These are phyloP conservation scores for Nephrotoma guestfalica DNA, from an alignment of 2,888 invertebrate genomes.

Conservation along the genomic window DNA sequence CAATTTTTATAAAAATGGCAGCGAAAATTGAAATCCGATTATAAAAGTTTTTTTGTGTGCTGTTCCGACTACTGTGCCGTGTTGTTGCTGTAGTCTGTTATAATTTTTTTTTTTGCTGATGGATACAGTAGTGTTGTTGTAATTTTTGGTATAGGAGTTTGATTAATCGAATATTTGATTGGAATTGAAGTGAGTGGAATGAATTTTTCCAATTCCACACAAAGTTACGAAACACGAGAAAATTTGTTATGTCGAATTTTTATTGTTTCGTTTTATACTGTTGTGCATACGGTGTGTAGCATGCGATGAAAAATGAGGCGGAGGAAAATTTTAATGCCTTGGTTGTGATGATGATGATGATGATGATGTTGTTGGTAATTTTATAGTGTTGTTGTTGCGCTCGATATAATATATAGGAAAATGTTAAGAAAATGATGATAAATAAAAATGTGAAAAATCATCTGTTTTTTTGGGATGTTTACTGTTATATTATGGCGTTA, in stretches of 20 bases:
- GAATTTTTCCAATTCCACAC: not conserved
- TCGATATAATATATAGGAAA: not conserved
- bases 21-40: conserved; percentile 2
- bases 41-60: not conserved
- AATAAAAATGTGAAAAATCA: not conserved
- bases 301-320: not conserved
- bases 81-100: not conserved
- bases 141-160: not conserved
- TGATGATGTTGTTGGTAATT: not conserved
- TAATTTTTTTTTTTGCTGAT: not conserved
- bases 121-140: not conserved
- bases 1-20: conserved; percentile 2
- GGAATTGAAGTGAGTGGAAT: not conserved
- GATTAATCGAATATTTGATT: not conserved
- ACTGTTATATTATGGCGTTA: not conserved
- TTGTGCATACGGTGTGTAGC: not conserved
- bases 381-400: not conserved
- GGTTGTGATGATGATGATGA: not conserved
- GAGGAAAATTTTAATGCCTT: not conserved
- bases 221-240: not conserved
- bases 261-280: not conserved
- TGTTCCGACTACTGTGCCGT: not conserved
- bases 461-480: not conserved
- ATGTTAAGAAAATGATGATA: not conserved
- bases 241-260: not conserved